Percentiles rank a stretch among this genome's conserved stretches.
Evolutionary conservation across 2,113 vertebrate genomes (phyloP).

Genomic region (Carlito syrichta): DNA sequence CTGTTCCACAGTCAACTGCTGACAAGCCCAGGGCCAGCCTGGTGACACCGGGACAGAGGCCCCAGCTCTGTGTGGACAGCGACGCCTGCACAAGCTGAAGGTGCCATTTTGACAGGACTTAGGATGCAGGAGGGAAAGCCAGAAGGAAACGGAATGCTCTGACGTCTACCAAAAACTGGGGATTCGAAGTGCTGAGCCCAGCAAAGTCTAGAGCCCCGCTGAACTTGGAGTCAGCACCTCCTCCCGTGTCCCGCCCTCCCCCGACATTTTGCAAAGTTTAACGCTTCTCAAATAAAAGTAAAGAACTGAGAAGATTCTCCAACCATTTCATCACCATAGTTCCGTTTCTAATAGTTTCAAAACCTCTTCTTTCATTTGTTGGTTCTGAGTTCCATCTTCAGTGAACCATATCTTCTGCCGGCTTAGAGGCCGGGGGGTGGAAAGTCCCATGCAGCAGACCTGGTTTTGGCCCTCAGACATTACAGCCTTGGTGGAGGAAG

Average conservation of each 20-base stretch:
- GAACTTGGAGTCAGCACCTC: background rate
- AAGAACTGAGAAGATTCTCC: background rate
- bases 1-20: rapidly evolving
- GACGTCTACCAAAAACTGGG: background rate
- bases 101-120: background rate
- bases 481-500: background rate
- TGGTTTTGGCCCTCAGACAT: background rate
- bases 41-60: background rate
- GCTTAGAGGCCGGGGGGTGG: too few species aligned
- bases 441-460: background rate
- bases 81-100: rapidly evolving
- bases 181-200: background rate
- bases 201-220: background rate
- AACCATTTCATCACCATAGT: background rate
- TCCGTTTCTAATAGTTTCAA: background rate
- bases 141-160: background rate
- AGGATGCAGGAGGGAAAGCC: background rate
- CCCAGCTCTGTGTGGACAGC: background rate
- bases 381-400: background rate
- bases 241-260: background rate
- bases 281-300: background rate
- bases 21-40: too few species aligned
- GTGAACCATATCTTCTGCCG: background rate
- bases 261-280: background rate
- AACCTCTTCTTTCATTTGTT: background rate